phyloP scores from a whole-genome alignment of 2,797 vertebrate genomes.

The Smutsia temminckii region DNA sequence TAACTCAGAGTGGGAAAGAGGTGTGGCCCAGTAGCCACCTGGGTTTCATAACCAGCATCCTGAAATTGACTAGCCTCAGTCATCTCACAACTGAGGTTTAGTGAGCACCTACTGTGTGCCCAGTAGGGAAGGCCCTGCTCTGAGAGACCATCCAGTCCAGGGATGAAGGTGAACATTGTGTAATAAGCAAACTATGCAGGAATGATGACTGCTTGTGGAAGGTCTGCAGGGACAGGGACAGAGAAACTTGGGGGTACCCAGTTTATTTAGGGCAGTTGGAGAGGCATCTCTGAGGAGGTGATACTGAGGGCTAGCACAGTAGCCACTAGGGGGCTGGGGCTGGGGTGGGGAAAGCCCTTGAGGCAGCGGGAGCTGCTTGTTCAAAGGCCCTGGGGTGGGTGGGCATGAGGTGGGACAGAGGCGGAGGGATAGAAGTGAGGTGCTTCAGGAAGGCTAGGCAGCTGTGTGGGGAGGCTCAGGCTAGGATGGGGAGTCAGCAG shows the following conservation, averaged over 20 bases:
- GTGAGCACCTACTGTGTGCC: background rate
- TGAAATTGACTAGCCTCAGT: background rate
- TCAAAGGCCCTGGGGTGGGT: background rate
- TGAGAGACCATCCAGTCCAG: rapidly evolving
- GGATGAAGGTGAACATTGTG: rapidly evolving
- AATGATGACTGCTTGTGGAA: background rate
- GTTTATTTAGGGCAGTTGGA: background rate
- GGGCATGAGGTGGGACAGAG: background rate
- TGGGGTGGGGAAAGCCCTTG: background rate
- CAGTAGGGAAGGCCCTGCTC: background rate
- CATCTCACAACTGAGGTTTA: background rate
- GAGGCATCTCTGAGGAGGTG: background rate
- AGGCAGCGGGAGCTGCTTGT: background rate
- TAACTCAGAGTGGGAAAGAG: too few species aligned
- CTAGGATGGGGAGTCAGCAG: background rate
- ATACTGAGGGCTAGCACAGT: background rate
- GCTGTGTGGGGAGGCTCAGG: background rate
- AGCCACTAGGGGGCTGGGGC: rapidly evolving
- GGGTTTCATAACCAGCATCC: background rate
- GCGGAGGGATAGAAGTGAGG: background rate
- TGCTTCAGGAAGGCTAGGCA: background rate
- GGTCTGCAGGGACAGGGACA: background rate
- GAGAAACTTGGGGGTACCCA: too few species aligned
- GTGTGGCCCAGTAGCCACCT: background rate
- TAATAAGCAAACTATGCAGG: too few species aligned